A percentile compares a stretch with the other conserved stretches of the same genome.
Conservation (phyloP, 1,140 invertebrate genomes). For the Zelostemma sp. region DNA sequence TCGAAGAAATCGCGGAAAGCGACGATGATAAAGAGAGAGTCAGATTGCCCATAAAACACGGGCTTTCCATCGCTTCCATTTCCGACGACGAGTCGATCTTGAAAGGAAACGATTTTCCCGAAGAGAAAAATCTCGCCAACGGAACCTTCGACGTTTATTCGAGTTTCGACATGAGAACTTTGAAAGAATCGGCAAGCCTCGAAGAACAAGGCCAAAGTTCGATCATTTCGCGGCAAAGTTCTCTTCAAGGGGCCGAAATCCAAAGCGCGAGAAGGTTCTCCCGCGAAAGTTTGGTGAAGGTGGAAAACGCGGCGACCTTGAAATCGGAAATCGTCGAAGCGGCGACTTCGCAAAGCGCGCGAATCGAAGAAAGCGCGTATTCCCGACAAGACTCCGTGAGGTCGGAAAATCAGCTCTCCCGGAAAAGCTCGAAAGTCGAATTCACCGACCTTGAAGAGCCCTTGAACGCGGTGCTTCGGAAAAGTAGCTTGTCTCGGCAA, state of each 20-base stretch:
- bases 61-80: conserved; percentile 75
- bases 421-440: conserved; percentile 41
- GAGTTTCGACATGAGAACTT: conserved; percentile 39
- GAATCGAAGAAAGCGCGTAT: conserved; percentile 24
- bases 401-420: conserved; percentile 41
- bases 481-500: conserved; percentile 36
- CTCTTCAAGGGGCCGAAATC: conserved; percentile 26
- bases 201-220: conserved; percentile 21
- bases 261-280: conserved; percentile 27
- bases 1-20: conserved; percentile 73
- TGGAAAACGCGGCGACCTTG: conserved; percentile 21
- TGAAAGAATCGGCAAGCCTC: conserved; percentile 53
- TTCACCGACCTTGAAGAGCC: conserved; percentile 45
- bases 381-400: conserved; percentile 43
- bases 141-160: conserved; percentile 49
- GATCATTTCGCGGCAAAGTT: conserved; percentile 32
- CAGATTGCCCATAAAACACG: conserved; percentile 68
- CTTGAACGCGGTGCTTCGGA: conserved; percentile 37
- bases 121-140: conserved; percentile 49
- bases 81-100: conserved; percentile 76
- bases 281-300: conserved; percentile 14
- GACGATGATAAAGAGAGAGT: conserved; percentile 71
- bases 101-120: conserved; percentile 66
- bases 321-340: conserved; percentile 15
- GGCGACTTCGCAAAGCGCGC: conserved; percentile 13